Evolutionary conservation across 2,113 vertebrate species (phyloP).

Genomic region (Sinocyclocheilus anshuiensis): DNA sequence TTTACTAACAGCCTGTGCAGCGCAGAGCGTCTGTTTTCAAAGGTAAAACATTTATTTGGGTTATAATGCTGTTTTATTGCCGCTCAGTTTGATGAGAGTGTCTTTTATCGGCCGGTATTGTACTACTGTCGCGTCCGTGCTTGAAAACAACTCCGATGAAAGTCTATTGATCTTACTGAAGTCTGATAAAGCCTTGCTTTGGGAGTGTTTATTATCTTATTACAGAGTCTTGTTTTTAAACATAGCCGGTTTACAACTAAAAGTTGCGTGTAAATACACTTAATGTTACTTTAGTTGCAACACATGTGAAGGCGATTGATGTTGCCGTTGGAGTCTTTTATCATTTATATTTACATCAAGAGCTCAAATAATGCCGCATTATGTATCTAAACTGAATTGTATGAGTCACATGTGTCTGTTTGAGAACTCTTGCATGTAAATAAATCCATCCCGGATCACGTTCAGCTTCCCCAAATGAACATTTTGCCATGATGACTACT

Average conservation of each 20-base stretch:
- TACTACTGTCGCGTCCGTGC: background rate
- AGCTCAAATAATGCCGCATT: background rate
- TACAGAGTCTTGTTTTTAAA: background rate
- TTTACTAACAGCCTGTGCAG: slow-evolving; percentile 39
- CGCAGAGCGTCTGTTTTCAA: slow-evolving; percentile 30
- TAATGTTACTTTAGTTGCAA: background rate
- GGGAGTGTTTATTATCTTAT: background rate
- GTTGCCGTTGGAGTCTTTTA: background rate
- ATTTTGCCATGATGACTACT: background rate
- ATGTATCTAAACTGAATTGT: background rate
- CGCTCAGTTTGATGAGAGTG: background rate
- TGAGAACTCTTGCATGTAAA: background rate
- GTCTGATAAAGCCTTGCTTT: background rate
- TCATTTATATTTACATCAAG: background rate
- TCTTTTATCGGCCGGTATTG: background rate
- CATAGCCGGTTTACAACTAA: background rate
- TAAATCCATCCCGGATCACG: background rate
- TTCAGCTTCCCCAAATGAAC: background rate
- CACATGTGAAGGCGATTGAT: background rate
- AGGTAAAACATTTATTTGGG: slow-evolving; percentile 28
- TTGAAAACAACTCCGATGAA: background rate
- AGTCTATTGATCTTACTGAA: background rate
- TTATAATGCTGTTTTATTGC: background rate
- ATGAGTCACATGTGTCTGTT: background rate
- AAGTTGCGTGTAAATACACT: background rate